Percentiles rank a stretch among this genome's conserved stretches.
phyloP scores from a whole-genome alignment of 2,113 vertebrate genomes.

The Plotosus lineatus region DNA sequence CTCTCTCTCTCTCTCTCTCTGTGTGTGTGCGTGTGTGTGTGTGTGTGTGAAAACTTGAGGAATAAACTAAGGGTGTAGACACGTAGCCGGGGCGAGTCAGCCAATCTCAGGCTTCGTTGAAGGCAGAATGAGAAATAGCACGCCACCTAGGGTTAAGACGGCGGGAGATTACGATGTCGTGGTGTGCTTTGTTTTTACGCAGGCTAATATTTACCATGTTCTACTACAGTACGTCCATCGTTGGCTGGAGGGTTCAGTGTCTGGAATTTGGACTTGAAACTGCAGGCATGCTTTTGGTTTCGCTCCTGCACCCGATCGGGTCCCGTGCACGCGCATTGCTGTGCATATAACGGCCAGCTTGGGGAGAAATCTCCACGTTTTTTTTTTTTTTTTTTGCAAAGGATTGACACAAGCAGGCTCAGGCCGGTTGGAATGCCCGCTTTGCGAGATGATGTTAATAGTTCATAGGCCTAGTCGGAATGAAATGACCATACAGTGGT shows the following conservation, averaged over 20 bases:
- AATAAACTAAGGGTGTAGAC: conserved; percentile 55
- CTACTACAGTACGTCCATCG: not conserved
- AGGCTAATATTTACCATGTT: not conserved
- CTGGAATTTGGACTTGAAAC: not conserved
- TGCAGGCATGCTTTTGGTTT: not conserved
- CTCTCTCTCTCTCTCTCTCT: conserved; percentile 29
- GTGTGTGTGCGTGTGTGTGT: not conserved
- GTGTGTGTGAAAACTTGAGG: conserved; percentile 56
- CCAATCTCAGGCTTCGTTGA: conserved; percentile 57
- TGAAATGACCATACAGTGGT: conserved; percentile 21
- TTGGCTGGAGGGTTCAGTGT: not conserved
- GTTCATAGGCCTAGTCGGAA: conserved; percentile 6
- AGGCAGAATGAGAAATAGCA: not conserved
- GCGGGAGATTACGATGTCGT: too few relatives aligned
- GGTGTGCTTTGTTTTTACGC: not conserved
- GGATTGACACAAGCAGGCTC: not conserved
- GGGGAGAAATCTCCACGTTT: not conserved
- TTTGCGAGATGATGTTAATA: not conserved
- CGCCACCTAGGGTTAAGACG: conserved; percentile 18
- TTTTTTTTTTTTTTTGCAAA: too few relatives aligned
- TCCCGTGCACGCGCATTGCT: conserved; percentile 5
- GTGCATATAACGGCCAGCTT: not conserved
- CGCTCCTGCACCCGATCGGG: conserved; percentile 26
- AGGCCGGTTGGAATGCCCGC: not conserved
- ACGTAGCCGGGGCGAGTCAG: conserved; percentile 70